A percentile compares a stretch with the other conserved stretches of the same genome.
Evolutionary conservation across 1,140 invertebrate species (phyloP).

Genomic region (Triops longicaudatus): DNA sequence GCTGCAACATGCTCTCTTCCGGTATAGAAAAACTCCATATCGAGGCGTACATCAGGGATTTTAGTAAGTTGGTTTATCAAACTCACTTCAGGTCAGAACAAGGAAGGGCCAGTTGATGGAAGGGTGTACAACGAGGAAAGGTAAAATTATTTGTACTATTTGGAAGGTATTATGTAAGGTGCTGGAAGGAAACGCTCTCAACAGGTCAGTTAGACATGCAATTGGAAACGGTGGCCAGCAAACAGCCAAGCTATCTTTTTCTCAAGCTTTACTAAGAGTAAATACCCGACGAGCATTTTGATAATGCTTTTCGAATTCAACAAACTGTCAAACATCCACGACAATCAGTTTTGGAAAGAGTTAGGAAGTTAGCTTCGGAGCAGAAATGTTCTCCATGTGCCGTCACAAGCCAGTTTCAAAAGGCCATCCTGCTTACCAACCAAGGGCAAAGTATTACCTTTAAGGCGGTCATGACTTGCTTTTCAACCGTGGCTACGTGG

Average conservation of each 20-base stretch:
- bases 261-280: not conserved
- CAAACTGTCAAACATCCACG: not conserved
- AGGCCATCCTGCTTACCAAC: not conserved
- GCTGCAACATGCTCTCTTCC: not conserved
- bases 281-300: not conserved
- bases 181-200: not conserved
- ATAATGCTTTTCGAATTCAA: not conserved
- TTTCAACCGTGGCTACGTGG: constrained; percentile 32
- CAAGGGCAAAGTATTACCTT: constrained; percentile 28
- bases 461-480: constrained; percentile 30
- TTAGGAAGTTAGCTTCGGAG: not conserved
- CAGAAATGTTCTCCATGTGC: not conserved
- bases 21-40: not conserved
- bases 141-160: constrained; percentile 11
- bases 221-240: not conserved
- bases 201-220: constrained; percentile 6
- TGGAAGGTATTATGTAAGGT: not conserved
- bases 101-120: not conserved
- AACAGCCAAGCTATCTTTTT: not conserved
- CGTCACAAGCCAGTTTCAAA: not conserved
- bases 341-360: not conserved
- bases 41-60: not conserved
- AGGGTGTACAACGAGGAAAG: not conserved
- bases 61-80: not conserved
- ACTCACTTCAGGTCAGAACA: not conserved